A percentile compares a stretch with the other conserved stretches of the same genome.
phyloP scores from a whole-genome alignment of 2,797 vertebrate genomes.

The Macropodus opercularis region DNA sequence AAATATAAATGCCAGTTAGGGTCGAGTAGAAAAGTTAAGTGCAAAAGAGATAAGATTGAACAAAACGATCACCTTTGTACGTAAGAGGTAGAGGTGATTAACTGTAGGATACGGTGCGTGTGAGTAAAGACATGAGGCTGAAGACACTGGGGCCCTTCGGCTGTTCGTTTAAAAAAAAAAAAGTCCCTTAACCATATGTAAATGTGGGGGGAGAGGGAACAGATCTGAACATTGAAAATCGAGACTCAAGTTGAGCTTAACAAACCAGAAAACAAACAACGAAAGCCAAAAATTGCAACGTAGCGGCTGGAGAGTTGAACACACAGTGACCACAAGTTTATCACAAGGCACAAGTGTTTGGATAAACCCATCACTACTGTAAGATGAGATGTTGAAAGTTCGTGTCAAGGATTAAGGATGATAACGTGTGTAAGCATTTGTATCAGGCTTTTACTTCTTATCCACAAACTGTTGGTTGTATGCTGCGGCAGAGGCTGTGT shows the following conservation, averaged over 20 bases:
- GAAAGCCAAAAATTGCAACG: slow-evolving; percentile 24
- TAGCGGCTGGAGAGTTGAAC: slow-evolving; percentile 39
- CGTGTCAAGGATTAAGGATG: slow-evolving; percentile 46
- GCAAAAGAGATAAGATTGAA: slow-evolving; percentile 52
- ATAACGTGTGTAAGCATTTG: slow-evolving; percentile 23
- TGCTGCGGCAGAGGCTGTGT: slow-evolving; percentile 21
- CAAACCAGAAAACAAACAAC: slow-evolving; percentile 35
- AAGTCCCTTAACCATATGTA: slow-evolving; percentile 39
- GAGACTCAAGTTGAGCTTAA: slow-evolving; percentile 16
- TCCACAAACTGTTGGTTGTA: slow-evolving; percentile 31
- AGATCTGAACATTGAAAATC: slow-evolving; percentile 38
- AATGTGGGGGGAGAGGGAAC: slow-evolving; percentile 9
- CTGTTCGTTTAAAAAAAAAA: slow-evolving; percentile 37
- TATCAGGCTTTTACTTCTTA: slow-evolving; percentile 48
- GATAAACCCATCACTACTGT: slow-evolving; percentile 59
- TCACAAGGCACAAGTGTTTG: slow-evolving; percentile 67
- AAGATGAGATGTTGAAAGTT: slow-evolving; percentile 49
- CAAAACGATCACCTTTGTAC: slow-evolving; percentile 19
- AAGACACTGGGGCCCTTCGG: slow-evolving; percentile 42
- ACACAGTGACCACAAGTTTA: slow-evolving; percentile 57
- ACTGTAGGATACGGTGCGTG: slow-evolving; percentile 35
- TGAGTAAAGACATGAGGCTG: slow-evolving; percentile 63
- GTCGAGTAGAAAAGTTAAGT: slow-evolving; percentile 52
- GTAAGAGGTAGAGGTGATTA: slow-evolving; percentile 23
- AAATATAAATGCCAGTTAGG: slow-evolving; percentile 47